Percentiles rank a stretch among this genome's conserved stretches.
Conservation (phyloP, 1,140 invertebrate species). For the Anthonomus grandis region DNA sequence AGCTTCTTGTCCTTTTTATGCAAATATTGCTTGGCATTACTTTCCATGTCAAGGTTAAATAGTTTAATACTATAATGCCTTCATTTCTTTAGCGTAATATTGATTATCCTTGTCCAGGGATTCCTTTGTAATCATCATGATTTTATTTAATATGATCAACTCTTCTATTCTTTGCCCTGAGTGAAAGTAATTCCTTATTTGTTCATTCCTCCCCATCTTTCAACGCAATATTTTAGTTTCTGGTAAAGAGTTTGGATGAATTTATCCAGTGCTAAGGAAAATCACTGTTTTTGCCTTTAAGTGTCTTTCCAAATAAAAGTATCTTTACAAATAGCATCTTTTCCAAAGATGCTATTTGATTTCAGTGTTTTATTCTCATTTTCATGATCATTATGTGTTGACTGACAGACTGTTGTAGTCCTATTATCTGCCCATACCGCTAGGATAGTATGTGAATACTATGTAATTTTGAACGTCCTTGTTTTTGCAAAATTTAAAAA, state of each 20-base stretch:
- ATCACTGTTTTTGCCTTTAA: too few species aligned
- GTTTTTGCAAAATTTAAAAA: too few species aligned
- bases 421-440: background rate
- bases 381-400: background rate
- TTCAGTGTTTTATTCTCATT: too few species aligned
- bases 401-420: background rate
- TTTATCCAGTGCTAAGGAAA: too few species aligned
- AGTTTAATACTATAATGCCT: background rate
- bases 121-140: too few species aligned
- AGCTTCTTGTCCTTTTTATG: too few species aligned
- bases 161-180: background rate
- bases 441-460: background rate
- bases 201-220: background rate
- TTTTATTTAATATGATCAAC: background rate
- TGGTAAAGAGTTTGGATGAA: too few species aligned
- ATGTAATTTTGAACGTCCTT: too few species aligned
- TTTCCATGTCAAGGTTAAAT: background rate
- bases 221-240: too few species aligned
- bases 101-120: background rate
- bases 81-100: background rate
- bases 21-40: background rate
- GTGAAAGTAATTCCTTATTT: background rate
- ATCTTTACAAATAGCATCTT: too few species aligned
- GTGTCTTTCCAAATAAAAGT: too few species aligned
- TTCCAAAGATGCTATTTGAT: too few species aligned